phyloP scores from a whole-genome alignment of 2,797 vertebrate genomes.

The Rousettus madagascariensis region DNA sequence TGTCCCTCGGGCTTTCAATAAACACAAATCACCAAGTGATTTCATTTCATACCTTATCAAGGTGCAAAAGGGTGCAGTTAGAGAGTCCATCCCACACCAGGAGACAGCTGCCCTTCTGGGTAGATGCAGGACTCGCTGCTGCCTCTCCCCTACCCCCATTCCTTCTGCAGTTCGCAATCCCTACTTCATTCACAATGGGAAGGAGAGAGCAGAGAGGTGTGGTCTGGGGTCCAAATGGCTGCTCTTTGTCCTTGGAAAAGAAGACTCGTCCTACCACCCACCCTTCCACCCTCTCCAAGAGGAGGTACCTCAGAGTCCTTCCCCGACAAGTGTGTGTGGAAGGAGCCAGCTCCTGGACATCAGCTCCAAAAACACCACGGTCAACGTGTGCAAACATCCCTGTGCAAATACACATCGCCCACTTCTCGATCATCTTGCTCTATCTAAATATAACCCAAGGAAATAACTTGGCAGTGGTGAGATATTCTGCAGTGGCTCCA shows the following conservation, averaged over 20 bases:
- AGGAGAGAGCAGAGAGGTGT: background rate
- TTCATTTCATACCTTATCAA: background rate
- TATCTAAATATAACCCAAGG: conserved; percentile 86
- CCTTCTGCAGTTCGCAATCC: background rate
- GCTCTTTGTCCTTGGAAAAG: conserved; percentile 74
- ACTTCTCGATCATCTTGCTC: conserved; percentile 81
- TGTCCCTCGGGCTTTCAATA: background rate
- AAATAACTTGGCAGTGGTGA: conserved; percentile 83
- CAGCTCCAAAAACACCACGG: conserved; percentile 77
- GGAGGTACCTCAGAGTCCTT: conserved; percentile 77
- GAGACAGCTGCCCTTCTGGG: background rate
- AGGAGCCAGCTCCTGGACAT: conserved; percentile 73
- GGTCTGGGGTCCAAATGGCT: conserved; percentile 69
- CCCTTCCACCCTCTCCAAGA: conserved; percentile 41
- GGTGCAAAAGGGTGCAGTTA: background rate
- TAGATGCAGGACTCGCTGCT: background rate
- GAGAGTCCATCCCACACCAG: background rate
- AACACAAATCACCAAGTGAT: background rate
- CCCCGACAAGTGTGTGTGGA: conserved; percentile 55
- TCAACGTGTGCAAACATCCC: conserved; percentile 84
- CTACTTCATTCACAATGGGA: background rate
- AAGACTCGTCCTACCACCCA: background rate
- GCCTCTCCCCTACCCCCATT: background rate
- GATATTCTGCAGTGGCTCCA: conserved; percentile 80
- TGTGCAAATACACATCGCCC: conserved; percentile 79